These are phyloP conservation scores for Drosophila malerkotliana DNA, from an alignment of 1,140 invertebrate genomes.

Conservation along the genomic window DNA sequence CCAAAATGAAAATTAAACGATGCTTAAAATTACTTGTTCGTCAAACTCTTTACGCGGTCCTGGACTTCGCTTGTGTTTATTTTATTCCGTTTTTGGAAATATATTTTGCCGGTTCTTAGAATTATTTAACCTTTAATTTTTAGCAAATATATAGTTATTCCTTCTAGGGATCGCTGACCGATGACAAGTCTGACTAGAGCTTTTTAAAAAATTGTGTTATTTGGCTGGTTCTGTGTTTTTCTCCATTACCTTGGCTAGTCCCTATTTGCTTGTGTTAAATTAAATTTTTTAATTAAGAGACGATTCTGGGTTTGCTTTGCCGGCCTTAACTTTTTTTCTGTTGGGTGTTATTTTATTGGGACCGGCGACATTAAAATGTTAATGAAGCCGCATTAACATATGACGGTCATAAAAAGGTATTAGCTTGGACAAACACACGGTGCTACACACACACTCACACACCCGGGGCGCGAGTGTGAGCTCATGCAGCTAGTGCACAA, in stretches of 20 bases:
- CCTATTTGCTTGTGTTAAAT: conserved; percentile 69
- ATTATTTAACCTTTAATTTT: background rate
- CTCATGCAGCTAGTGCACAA: conserved; percentile 50
- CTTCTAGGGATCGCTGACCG: background rate
- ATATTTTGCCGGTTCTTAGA: background rate
- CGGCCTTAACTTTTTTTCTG: conserved; percentile 13
- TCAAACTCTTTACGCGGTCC: conserved; percentile 67
- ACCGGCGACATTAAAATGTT: conserved; percentile 75
- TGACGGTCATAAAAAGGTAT: conserved; percentile 80
- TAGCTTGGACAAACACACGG: conserved; percentile 58
- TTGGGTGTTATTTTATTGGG: conserved; percentile 55
- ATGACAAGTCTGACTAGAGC: background rate
- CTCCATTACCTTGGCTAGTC: background rate
- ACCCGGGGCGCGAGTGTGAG: conserved; percentile 34
- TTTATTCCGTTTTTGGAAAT: background rate
- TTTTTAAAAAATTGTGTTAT: conserved; percentile 40
- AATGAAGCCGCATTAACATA: conserved; percentile 80
- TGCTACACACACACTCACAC: conserved; percentile 19
- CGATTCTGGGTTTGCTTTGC: conserved; percentile 23
- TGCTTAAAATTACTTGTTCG: conserved; percentile 81
- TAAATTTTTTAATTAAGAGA: conserved; percentile 75
- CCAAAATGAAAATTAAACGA: conserved; percentile 80
- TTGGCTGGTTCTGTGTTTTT: conserved; percentile 29
- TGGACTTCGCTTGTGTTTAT: conserved; percentile 16
- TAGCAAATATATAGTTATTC: background rate